Conservation (phyloP, 2,797 vertebrate species). For the Phylloscopus collybita region DNA sequence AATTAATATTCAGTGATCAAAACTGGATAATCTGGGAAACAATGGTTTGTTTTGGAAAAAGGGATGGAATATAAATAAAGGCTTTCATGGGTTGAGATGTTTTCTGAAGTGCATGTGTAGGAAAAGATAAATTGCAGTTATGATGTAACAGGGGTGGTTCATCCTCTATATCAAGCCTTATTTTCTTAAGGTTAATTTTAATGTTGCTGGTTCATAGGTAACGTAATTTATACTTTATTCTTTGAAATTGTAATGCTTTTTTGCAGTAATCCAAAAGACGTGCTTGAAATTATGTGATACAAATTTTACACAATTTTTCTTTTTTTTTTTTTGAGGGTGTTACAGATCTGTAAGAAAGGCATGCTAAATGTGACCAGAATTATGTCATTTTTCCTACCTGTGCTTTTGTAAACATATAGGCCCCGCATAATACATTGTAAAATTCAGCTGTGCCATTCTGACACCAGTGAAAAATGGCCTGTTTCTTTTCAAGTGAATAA, state of each 20-base stretch:
- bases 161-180: not conserved
- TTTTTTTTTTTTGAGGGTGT: not conserved
- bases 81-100: not conserved
- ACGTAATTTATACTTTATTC: not conserved
- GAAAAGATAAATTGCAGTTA: not conserved
- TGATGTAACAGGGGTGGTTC: not conserved
- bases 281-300: not conserved
- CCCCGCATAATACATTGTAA: not conserved
- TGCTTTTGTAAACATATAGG: not conserved
- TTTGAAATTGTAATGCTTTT: not conserved
- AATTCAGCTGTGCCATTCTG: not conserved
- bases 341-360: not conserved
- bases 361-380: not conserved
- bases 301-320: not conserved
- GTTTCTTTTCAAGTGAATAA: not conserved
- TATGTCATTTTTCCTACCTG: not conserved
- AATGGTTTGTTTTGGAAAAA: not conserved
- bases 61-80: not conserved
- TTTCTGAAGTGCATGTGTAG: not conserved
- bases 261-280: not conserved
- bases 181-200: not conserved
- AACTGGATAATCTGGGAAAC: not conserved
- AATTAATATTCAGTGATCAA: not conserved
- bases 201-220: not conserved
- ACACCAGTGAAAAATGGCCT: not conserved